Conservation (phyloP, 2,797 vertebrate genomes). For the Trematomus bernacchii region DNA sequence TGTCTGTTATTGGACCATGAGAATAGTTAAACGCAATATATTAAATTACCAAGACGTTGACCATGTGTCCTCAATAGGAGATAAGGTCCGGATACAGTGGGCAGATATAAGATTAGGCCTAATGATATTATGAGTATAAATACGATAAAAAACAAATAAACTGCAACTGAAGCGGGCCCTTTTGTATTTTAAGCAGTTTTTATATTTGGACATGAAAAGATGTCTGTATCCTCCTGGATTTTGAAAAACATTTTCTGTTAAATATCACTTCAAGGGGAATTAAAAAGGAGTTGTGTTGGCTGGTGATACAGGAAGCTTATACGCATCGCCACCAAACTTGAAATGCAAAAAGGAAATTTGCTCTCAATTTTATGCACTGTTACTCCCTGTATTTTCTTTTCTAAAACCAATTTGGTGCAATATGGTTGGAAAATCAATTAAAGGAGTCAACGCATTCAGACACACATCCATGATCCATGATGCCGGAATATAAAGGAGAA, state of each 20-base stretch:
- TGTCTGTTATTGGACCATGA: not conserved
- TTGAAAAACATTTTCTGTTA: slow-evolving; percentile 24
- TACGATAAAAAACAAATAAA: not conserved
- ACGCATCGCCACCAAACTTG: slow-evolving; percentile 44
- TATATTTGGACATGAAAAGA: slow-evolving; percentile 13
- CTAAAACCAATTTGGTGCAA: slow-evolving; percentile 38
- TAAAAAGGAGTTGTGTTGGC: slow-evolving; percentile 41
- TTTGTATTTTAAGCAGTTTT: not conserved
- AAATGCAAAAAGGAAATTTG: slow-evolving; percentile 62
- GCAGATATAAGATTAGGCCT: not conserved
- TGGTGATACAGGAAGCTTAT: slow-evolving; percentile 31
- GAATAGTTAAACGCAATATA: not conserved
- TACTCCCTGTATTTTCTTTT: slow-evolving; percentile 56
- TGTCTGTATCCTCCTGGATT: not conserved
- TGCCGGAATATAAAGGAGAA: not conserved
- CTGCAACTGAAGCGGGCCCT: not conserved
- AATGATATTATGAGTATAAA: not conserved
- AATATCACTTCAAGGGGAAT: slow-evolving; percentile 38
- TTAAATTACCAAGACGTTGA: not conserved
- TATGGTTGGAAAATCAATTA: not conserved
- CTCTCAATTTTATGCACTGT: slow-evolving; percentile 70
- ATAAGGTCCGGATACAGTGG: not conserved
- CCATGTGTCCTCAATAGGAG: not conserved
- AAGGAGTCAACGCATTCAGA: not conserved
- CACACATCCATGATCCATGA: not conserved